Percentiles rank a stretch among this genome's conserved stretches.
Conservation (phyloP, 2,888 invertebrate genomes). For the Phymatocera aterrima region DNA sequence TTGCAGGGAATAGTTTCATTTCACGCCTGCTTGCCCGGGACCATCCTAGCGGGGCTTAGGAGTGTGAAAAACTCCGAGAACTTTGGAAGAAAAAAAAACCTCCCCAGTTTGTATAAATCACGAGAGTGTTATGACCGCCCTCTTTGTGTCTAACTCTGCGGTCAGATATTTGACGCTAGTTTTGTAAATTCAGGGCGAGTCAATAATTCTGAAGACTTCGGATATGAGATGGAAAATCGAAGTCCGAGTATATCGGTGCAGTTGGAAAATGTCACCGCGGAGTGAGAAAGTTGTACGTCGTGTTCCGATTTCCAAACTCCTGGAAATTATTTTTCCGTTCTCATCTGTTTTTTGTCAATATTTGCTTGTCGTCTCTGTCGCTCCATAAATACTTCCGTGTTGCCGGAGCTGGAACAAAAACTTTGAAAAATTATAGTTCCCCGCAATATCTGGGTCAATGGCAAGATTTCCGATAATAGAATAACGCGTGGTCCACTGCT, state of each 20-base stretch:
- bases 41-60: conserved; percentile 47
- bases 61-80: conserved; percentile 20
- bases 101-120: conserved; percentile 46
- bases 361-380: background rate
- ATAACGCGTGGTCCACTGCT: background rate
- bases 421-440: background rate
- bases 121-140: conserved; percentile 10
- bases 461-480: conserved; percentile 27
- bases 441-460: conserved; percentile 22
- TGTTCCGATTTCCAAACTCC: too few relatives aligned
- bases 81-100: conserved; percentile 16
- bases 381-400: background rate
- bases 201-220: too few relatives aligned
- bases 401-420: background rate
- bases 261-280: too few relatives aligned
- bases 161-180: background rate
- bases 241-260: too few relatives aligned
- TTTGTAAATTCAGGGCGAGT: too few relatives aligned
- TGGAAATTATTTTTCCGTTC: too few relatives aligned
- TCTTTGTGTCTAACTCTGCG: conserved; percentile 44
- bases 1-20: conserved; percentile 54
- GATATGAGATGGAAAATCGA: too few relatives aligned
- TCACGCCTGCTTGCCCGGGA: conserved; percentile 66
- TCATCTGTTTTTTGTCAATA: background rate
- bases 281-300: too few relatives aligned